Base-by-base conservation (phyloP, 2,888 invertebrate genomes). In the Autographa gamma region DNA sequence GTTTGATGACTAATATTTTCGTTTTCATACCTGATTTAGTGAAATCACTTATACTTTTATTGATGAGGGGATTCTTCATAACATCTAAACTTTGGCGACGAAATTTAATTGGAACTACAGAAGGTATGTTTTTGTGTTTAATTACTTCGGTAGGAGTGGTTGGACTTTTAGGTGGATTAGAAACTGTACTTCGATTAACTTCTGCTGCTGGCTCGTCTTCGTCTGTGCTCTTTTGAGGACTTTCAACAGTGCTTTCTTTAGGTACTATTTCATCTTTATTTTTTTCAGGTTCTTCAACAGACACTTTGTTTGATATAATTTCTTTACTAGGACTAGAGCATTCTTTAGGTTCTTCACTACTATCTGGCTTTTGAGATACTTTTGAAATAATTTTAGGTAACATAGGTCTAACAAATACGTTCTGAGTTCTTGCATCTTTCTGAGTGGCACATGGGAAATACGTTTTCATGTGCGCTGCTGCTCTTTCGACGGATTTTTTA, bases 261-360 rank as follows among this genome's bases (percentile, higher is more conserved):
- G 54, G 13, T 25, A 19, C 54, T 8, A 48, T n/a, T 25, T 59
- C 56, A 52, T 76, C 76, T 66, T 56, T 74, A 56, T 16, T 32
- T 61, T 73, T 74, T 25, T 69, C 31, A 18, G 61, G 54, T 19
- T 76, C 81, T 69, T 84, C 85, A 61, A 66, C 66, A 59, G 60
- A 11, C 2, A 61, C 59, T 54, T 80, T 85, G 63, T 58, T 77
- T 58, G 60, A 25, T 71, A 85, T 81, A 19, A 73, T 48, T 67
- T 90, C 88, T 98, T 73, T 98, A 97, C 92, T 98, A 98, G 93
- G 98, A 98, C 82, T 98, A 97, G 86, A 96, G 8, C 16, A 74
- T 96, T 84, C 96, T 98, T 87, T 88, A 34, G 74, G 60, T 19
- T 91, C 90, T 69, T 90, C 90, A 66, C 69, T 59, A 34, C 68